Conservation (phyloP, 2,888 invertebrate genomes). For the Rhingia rostrata region DNA sequence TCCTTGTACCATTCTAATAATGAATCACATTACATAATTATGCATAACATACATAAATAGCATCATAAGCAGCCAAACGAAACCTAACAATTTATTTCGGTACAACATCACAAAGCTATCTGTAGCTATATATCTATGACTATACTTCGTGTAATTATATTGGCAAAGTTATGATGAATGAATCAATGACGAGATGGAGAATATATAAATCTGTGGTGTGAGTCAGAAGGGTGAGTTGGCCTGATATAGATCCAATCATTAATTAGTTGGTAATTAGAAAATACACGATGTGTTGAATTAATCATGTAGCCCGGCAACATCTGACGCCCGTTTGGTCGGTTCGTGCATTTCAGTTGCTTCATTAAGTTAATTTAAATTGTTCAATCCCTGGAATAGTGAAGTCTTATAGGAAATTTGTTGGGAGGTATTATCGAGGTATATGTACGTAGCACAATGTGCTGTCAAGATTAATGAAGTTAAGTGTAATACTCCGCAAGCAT, state of each 20-base stretch:
- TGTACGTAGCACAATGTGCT: constrained; percentile 46
- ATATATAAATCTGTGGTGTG: background rate
- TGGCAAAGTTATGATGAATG: constrained; percentile 53
- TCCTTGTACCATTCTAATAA: too few species aligned
- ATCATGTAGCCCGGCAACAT: constrained; percentile 34
- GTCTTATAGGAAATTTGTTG: constrained; percentile 14
- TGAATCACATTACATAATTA: too few species aligned
- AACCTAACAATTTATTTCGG: too few species aligned
- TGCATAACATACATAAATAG: too few species aligned
- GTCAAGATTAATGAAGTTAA: constrained; percentile 62
- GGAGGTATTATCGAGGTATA: constrained; percentile 23
- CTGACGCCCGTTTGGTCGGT: constrained; percentile 27
- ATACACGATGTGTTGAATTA: constrained; percentile 67
- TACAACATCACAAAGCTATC: too few species aligned
- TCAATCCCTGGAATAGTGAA: constrained; percentile 48
- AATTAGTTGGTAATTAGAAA: constrained; percentile 73
- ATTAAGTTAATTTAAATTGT: constrained; percentile 72
- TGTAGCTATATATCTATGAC: too few species aligned
- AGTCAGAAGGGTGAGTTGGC: constrained; percentile 8
- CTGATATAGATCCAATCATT: constrained; percentile 68
- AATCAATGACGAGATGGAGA: constrained; percentile 10
- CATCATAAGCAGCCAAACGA: too few species aligned
- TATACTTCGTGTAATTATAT: background rate
- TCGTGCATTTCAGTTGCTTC: constrained; percentile 68
- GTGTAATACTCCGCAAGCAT: constrained; percentile 36